Conservation (phyloP, 2,113 vertebrate species). For the Albula glossodonta region DNA sequence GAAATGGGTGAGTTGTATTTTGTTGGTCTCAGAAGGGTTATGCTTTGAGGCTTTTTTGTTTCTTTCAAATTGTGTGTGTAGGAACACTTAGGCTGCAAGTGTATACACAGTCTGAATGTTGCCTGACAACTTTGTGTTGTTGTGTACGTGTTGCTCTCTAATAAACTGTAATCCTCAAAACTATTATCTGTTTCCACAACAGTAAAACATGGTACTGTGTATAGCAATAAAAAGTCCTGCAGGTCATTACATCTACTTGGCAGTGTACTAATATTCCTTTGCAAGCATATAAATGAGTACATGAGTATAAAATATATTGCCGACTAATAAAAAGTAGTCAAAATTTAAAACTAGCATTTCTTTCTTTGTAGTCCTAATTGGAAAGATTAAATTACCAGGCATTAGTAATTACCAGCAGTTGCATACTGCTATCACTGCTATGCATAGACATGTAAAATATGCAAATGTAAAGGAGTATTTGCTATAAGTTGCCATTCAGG, state of each 20-base stretch:
- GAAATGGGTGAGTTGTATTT: constrained; percentile 39
- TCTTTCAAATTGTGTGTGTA: neutral
- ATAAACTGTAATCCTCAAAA: neutral
- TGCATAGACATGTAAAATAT: neutral
- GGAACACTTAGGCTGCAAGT: neutral
- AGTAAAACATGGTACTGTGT: constrained; percentile 42
- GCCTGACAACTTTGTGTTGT: neutral
- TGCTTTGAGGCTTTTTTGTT: constrained; percentile 1
- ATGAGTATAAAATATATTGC: neutral
- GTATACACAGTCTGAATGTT: neutral
- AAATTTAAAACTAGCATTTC: neutral
- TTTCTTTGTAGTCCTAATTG: neutral
- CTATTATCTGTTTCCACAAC: constrained; percentile 23
- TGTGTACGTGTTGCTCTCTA: neutral
- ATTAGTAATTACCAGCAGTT: too few species aligned
- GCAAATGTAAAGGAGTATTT: neutral
- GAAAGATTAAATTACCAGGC: neutral
- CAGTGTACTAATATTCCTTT: neutral
- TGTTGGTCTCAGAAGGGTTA: constrained; percentile 17
- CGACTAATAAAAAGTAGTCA: neutral
- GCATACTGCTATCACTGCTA: neutral
- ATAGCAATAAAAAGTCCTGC: constrained; percentile 14
- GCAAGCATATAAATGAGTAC: neutral
- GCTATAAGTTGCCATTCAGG: neutral
- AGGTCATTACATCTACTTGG: neutral